Conservation (phyloP, 2,113 vertebrate genomes). For the Lophura nycthemera region DNA sequence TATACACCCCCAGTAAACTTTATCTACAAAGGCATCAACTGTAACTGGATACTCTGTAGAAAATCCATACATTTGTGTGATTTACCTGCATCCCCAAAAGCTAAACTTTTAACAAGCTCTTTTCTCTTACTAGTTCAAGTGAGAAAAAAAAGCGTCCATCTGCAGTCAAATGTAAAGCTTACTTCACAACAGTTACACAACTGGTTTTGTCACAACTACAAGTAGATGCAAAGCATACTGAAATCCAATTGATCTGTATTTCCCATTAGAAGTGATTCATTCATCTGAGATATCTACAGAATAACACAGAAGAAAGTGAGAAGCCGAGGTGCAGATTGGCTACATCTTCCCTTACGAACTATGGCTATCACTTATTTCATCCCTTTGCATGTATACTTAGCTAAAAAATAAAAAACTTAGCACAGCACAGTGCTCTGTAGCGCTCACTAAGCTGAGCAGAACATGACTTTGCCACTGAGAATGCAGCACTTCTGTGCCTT, state of each 20-base stretch:
- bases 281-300: background rate
- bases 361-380: fast-evolving
- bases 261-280: background rate
- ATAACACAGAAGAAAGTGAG: background rate
- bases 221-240: background rate
- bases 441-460: background rate
- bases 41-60: background rate
- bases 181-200: background rate
- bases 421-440: background rate
- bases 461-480: background rate
- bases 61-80: background rate
- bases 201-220: background rate
- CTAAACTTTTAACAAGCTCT: background rate
- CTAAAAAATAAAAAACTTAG: background rate
- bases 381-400: fast-evolving
- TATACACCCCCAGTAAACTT: fast-evolving
- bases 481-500: background rate
- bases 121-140: background rate
- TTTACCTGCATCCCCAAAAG: background rate
- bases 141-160: background rate
- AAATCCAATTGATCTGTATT: background rate
- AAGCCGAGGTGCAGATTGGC: background rate
- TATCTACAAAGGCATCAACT: background rate
- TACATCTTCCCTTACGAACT: background rate
- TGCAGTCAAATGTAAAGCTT: background rate